Percentiles rank a stretch among this genome's conserved stretches.
phyloP scores from a whole-genome alignment of 2,113 vertebrate genomes.

The Kryptolebias marmoratus region DNA sequence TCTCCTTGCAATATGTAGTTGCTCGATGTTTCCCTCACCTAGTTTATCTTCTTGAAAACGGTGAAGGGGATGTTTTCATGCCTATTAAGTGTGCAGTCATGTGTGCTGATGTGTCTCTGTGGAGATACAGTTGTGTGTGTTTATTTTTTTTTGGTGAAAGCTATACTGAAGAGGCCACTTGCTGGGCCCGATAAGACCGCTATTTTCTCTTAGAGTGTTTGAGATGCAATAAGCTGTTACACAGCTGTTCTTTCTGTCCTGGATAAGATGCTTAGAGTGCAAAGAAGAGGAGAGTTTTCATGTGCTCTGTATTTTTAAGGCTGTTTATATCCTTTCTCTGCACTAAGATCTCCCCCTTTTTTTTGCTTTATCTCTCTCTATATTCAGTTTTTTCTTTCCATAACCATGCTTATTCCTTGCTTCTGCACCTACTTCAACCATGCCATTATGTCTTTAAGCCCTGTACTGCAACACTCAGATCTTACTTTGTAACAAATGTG shows the following conservation, averaged over 20 bases:
- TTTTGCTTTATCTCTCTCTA: slow-evolving; percentile 14
- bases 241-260: slow-evolving; percentile 34
- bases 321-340: slow-evolving; percentile 20
- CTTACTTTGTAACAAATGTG: neutral
- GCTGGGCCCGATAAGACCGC: slow-evolving; percentile 40
- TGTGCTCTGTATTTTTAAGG: neutral
- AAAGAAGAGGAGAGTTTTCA: slow-evolving; percentile 2
- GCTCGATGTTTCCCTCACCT: slow-evolving; percentile 2
- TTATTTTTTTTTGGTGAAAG: slow-evolving; percentile 23
- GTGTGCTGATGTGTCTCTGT: slow-evolving; percentile 22
- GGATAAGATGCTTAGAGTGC: slow-evolving; percentile 52
- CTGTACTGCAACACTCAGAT: neutral
- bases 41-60: slow-evolving; percentile 8
- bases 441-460: neutral
- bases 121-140: slow-evolving; percentile 24
- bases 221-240: slow-evolving; percentile 50
- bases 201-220: slow-evolving; percentile 49
- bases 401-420: slow-evolving; percentile 1
- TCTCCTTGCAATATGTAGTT: slow-evolving; percentile 21
- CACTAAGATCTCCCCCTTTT: slow-evolving; percentile 5
- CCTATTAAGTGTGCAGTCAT: slow-evolving; percentile 27
- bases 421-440: neutral
- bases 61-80: slow-evolving; percentile 28
- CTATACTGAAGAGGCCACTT: slow-evolving; percentile 35
- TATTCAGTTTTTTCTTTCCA: slow-evolving; percentile 13